A percentile compares a stretch with the other conserved stretches of the same genome.
These are phyloP conservation scores for Rhingia rostrata DNA, from an alignment of 2,888 invertebrate genomes.

Conservation along the genomic window DNA sequence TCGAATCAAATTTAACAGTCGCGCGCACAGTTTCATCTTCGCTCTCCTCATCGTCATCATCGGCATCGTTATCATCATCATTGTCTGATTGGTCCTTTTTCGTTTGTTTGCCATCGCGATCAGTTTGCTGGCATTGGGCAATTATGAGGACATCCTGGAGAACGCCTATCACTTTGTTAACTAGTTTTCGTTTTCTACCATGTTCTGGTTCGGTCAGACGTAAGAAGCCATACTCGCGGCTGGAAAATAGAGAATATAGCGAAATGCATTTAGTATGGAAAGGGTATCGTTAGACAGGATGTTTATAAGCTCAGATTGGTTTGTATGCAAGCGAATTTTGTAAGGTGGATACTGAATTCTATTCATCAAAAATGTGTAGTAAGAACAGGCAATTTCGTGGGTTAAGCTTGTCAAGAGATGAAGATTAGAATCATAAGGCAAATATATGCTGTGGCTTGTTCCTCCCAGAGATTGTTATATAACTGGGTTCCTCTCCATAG, in stretches of 20 bases:
- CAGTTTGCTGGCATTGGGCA: slow-evolving; percentile 86
- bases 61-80: slow-evolving; percentile 80
- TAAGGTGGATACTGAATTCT: too few species aligned
- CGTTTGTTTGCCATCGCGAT: slow-evolving; percentile 45
- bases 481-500: too few species aligned
- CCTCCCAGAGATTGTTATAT: too few species aligned
- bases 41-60: slow-evolving; percentile 79
- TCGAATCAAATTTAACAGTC: slow-evolving; percentile 77
- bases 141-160: slow-evolving; percentile 93
- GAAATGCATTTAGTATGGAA: neutral
- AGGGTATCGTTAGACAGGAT: too few species aligned
- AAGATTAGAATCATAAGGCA: too few species aligned
- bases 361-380: too few species aligned
- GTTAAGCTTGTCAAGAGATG: too few species aligned
- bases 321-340: too few species aligned
- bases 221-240: slow-evolving; percentile 95
- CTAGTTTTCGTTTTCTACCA: slow-evolving; percentile 90
- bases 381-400: too few species aligned
- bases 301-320: too few species aligned
- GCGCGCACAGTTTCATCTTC: slow-evolving; percentile 75
- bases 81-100: slow-evolving; percentile 73
- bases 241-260: slow-evolving; percentile 83
- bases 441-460: too few species aligned
- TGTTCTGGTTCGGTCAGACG: slow-evolving; percentile 92
- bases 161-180: slow-evolving; percentile 93